phyloP scores from a whole-genome alignment of 2,113 vertebrate genomes.

The Regulus satrapa region DNA sequence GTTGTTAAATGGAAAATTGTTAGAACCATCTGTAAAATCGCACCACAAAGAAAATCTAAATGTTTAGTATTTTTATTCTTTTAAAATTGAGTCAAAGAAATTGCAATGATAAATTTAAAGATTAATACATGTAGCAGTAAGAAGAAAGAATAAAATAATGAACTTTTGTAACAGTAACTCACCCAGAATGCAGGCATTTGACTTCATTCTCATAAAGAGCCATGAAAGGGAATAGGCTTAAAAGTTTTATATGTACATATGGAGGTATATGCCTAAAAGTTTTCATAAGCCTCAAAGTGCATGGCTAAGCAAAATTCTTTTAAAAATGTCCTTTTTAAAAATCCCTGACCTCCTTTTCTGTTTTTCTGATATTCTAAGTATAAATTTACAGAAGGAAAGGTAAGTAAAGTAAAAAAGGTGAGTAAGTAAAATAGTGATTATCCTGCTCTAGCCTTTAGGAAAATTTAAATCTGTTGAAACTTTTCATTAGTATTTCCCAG shows the following conservation, averaged over 20 bases:
- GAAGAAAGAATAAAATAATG: neutral
- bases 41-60: neutral
- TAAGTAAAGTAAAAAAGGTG: neutral
- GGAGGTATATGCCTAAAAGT: too few species aligned
- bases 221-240: neutral
- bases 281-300: too few species aligned
- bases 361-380: neutral
- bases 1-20: neutral
- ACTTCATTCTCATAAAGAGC: neutral
- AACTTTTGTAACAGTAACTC: neutral
- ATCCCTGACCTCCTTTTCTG: neutral
- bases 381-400: neutral
- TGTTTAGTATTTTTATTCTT: neutral
- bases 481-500: conserved; percentile 13
- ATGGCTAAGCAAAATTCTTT: too few species aligned
- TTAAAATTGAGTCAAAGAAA: neutral
- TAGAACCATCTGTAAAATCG: neutral
- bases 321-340: too few species aligned
- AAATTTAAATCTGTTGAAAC: neutral
- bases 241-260: neutral
- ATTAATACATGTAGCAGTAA: neutral
- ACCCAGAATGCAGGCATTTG: neutral
- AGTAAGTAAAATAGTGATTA: neutral
- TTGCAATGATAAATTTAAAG: neutral
- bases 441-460: neutral